Evolutionary conservation across 35 echinoderm and acorn worm species (phyloP), one percentile per base, ranked within the genome.

Genomic region (Apostichopus californicus): DNA sequence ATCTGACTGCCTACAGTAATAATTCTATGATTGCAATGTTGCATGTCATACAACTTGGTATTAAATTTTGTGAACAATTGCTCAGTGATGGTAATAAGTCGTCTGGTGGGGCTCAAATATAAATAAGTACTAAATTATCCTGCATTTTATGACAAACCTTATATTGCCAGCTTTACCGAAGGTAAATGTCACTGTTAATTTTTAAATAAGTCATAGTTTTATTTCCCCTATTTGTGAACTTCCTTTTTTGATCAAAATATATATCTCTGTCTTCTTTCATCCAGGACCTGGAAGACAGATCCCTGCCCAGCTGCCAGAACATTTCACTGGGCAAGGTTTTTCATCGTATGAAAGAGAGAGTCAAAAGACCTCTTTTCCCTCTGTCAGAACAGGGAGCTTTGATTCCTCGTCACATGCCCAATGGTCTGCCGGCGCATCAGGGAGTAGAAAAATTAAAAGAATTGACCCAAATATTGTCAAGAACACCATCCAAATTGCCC

Each of bases 261-360:
- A 61, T 75, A 75, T 75, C 71, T 75, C 71, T 75, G 17, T 75
- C 71, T 75, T 75, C 71, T 75, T 75, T 75, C n/a, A 75, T 22
- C 71, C n/a, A 75, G 71, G 71, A n/a, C 11, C 71, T n/a, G 71
- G 71, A 75, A 75, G 71, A 6, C 13, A 75, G 71, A 75, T 75
- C 71, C 71, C 11, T 75, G 71, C 13, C 71, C 71, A 75, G 71
- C 71, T 75, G 71, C 15, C 71, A 75, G 71, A 75, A 75, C 71
- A 75, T 75, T 14, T 20, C 71, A 18, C 71, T 75, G 58, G 58
- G 58, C 58, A 61, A 61, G 58, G 58, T 61, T 61, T 61, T 1
- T 61, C 58, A 61, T 61, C 58, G 7, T 61, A 61, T 61, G 58
- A 61, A 61, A 61, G 58, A 61, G 58, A 61, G 58, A 61, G 58